Evolutionary conservation across 2,888 invertebrate species (phyloP).

Genomic region (Chaitophorus viminalis): DNA sequence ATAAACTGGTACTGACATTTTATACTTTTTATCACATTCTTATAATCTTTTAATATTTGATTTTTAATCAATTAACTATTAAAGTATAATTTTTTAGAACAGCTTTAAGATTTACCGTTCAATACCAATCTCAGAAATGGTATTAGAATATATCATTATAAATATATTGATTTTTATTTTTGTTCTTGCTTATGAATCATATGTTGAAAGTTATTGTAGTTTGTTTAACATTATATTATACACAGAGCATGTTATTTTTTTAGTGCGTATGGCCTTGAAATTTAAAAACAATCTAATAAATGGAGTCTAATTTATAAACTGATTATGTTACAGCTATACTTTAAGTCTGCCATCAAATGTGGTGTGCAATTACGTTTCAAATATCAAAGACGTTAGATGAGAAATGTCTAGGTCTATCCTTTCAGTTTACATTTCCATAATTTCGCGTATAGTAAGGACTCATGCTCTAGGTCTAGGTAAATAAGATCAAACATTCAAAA

Average conservation of each 20-base stretch:
- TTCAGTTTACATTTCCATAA: background rate
- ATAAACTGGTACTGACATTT: no score
- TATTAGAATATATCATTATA: no score
- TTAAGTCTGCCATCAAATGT: background rate
- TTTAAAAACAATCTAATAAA: background rate
- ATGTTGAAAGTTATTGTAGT: background rate
- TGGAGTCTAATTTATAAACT: background rate
- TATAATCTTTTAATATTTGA: no score
- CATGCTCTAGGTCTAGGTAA: conserved; percentile 6
- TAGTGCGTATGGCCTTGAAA: background rate
- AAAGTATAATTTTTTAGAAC: no score
- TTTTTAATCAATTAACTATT: no score
- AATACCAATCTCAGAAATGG: no score
- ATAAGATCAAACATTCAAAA: conserved; percentile 7
- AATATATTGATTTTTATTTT: background rate
- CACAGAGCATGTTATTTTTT: background rate
- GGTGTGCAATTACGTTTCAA: conserved; percentile 10
- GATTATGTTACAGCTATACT: background rate
- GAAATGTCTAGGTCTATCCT: background rate
- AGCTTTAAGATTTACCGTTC: no score
- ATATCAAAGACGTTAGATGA: conserved; percentile 6
- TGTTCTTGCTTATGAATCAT: background rate
- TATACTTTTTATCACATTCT: no score
- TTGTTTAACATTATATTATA: background rate
- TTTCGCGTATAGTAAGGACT: background rate